Base-by-base conservation (phyloP, 2,888 invertebrate genomes). In the Octodonta nipae region DNA sequence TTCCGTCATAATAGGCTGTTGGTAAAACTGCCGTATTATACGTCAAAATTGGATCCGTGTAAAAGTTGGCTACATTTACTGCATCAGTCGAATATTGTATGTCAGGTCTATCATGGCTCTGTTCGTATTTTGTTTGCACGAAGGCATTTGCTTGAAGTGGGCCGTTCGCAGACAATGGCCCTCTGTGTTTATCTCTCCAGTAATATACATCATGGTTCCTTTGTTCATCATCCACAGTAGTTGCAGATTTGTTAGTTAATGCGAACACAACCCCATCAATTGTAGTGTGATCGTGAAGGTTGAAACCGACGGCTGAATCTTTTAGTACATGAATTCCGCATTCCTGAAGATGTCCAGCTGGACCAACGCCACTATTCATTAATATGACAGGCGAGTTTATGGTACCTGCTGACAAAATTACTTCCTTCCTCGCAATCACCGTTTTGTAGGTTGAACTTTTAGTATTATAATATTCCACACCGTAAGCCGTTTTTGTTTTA, bases 261-360 rank as follows among this genome's bases (percentile, higher is more conserved):
- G 65, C 64, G 36, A 74, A 54, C 1, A 71, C 48, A 2, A 75
- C 57, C 2, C 69, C 71, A 44, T 72, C 71, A 5, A 71, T 67
- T 1, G 81, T 79, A 0, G 79, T 67, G 49, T 84, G 83, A 49
- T 83, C 78, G 50, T 81, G 81, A 2, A 84, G 61, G 55, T 84
- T 84, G 42, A 68, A 62, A 1, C 84, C 83, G 1, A 84, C 82
- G 28, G 71, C 71, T 29, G 80, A 60, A 57, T 82, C 68, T 26
- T 70, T 62, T 3, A 79, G 52, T 0, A 78, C 66, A 2, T 66
- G 60, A 31, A 75, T 74, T 17, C 64, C 60, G 5, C 68, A 50
- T 34, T 55, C 55, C 35, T 61, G 46, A 11, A 76, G 55, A 38
- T 73, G 68, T 15, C 65, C 57, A 40, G 61, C 63, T 1, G 75